phyloP scores from a whole-genome alignment of 2,888 invertebrate species.

The Minunthozetes semirufus region DNA sequence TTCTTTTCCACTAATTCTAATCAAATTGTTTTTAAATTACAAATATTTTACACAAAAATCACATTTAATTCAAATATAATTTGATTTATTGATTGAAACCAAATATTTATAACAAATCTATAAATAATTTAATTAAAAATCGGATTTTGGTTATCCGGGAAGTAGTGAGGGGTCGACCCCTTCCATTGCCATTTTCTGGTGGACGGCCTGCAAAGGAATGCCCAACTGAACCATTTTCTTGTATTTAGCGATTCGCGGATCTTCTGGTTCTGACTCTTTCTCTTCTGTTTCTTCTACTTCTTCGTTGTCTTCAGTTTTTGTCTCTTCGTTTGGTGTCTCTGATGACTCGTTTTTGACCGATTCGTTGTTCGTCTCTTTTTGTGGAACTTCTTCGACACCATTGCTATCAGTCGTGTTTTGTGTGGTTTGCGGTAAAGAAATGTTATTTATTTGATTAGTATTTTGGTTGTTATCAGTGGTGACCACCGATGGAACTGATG shows the following conservation, averaged over 20 bases:
- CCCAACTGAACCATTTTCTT: constrained; percentile 35
- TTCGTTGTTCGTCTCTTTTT: background rate
- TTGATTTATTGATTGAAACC: background rate
- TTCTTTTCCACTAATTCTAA: background rate
- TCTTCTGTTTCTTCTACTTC: constrained; percentile 13
- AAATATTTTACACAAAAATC: background rate
- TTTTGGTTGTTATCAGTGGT: background rate
- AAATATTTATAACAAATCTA: background rate
- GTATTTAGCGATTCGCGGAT: constrained; percentile 32
- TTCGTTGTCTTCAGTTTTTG: background rate
- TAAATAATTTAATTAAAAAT: background rate
- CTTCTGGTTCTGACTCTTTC: background rate
- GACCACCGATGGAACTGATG: background rate
- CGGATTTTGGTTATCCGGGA: background rate
- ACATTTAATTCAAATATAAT: background rate
- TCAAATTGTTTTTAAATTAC: background rate
- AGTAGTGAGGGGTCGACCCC: constrained; percentile 27
- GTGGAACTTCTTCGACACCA: background rate
- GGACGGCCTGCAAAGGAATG: constrained; percentile 32
- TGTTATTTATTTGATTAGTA: background rate
- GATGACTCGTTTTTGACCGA: background rate
- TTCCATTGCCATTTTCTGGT: constrained; percentile 33
- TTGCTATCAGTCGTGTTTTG: background rate
- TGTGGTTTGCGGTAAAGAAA: background rate
- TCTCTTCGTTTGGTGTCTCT: background rate